Evolutionary conservation across 1,140 invertebrate species (phyloP).

Genomic region (Achroia grisella): DNA sequence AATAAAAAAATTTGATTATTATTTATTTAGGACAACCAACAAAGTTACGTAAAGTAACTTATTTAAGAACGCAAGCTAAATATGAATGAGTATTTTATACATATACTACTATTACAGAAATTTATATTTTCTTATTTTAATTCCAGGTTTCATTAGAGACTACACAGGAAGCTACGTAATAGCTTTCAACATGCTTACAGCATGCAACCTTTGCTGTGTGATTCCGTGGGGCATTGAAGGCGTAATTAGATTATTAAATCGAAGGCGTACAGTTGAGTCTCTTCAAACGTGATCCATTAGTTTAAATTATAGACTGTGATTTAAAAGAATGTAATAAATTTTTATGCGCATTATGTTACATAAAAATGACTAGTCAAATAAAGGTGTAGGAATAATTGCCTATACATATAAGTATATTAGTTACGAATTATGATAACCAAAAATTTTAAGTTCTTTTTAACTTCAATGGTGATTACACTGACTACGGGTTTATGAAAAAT

Average conservation of each 20-base stretch:
- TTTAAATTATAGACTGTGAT: background rate
- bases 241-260: slow-evolving; percentile 30
- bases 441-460: no score
- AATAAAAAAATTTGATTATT: no score
- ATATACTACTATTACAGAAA: no score
- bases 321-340: background rate
- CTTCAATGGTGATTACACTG: no score
- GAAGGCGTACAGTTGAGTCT: slow-evolving; percentile 19
- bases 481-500: no score
- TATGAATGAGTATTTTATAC: no score
- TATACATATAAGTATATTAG: no score
- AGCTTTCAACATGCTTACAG: slow-evolving; percentile 55
- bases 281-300: slow-evolving; percentile 9
- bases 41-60: no score
- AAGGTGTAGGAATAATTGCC: no score
- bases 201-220: slow-evolving; percentile 55
- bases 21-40: no score
- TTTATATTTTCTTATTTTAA: background rate
- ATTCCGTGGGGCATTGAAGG: slow-evolving; percentile 58
- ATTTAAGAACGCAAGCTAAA: no score
- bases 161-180: slow-evolving; percentile 57
- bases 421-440: no score
- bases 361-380: background rate
- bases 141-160: slow-evolving; percentile 61
- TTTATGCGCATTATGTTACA: background rate